Evolutionary conservation across 2,113 vertebrate species (phyloP).

Genomic region (Lagopus leucura): DNA sequence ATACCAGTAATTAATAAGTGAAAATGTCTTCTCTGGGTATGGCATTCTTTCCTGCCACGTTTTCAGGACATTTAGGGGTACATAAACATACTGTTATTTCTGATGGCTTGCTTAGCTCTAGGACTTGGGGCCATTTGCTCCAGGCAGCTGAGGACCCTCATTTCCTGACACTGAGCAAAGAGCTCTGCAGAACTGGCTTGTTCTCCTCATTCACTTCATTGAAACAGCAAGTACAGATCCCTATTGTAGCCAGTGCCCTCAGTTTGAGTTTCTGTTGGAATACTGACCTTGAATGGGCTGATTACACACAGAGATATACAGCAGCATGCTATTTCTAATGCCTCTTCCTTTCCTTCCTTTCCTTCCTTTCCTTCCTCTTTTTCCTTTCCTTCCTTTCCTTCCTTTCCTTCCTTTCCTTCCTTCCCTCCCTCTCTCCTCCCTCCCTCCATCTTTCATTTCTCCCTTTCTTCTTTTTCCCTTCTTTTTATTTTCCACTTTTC

Average conservation of each 20-base stretch:
- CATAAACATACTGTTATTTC: neutral
- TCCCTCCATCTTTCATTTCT: no score
- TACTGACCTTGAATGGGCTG: no score
- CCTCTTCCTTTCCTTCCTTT: no score
- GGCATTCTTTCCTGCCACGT: neutral
- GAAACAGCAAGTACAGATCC: neutral
- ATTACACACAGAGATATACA: no score
- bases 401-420: no score
- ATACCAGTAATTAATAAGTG: neutral
- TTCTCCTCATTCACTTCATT: neutral
- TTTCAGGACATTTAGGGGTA: neutral
- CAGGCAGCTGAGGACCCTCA: accelerated
- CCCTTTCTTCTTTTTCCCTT: no score
- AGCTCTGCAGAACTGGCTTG: no score
- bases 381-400: no score
- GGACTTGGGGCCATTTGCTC: neutral
- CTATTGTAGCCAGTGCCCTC: accelerated
- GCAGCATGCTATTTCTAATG: no score
- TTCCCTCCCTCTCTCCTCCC: no score
- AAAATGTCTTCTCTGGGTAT: neutral
- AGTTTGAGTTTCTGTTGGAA: neutral
- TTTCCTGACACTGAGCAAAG: neutral
- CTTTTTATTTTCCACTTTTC: neutral
- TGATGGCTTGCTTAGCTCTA: neutral
- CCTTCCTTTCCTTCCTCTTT: no score